Percentiles rank a stretch among this genome's conserved stretches.
Conservation (phyloP, 2,888 invertebrate genomes). For the Rhagonycha fulva region DNA sequence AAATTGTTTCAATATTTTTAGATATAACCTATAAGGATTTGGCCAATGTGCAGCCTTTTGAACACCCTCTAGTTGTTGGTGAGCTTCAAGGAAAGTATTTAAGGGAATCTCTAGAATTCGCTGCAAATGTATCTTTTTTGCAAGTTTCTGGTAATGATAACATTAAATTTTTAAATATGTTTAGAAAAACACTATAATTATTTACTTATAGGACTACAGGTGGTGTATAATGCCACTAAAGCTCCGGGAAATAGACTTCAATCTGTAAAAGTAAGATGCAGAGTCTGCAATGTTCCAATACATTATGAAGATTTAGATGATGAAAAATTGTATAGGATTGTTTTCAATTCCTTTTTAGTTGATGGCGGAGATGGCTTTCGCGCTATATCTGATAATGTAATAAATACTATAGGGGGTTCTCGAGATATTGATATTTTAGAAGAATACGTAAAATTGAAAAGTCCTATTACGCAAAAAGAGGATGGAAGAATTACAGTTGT, state of each 20-base stretch:
- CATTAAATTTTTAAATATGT: neutral
- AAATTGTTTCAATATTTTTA: conserved; percentile 41
- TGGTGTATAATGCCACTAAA: conserved; percentile 64
- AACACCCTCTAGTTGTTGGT: conserved; percentile 66
- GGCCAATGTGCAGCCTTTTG: conserved; percentile 74
- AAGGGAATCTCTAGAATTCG: conserved; percentile 57
- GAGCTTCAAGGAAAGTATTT: conserved; percentile 29
- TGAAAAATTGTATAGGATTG: conserved; percentile 64
- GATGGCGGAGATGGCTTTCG: conserved; percentile 71
- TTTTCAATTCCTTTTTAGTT: conserved; percentile 63
- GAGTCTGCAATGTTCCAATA: conserved; percentile 65
- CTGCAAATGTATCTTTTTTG: conserved; percentile 59
- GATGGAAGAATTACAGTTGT: conserved; percentile 8
- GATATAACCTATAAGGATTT: conserved; percentile 74
- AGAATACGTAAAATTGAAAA: conserved; percentile 58
- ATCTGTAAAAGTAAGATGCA: conserved; percentile 63
- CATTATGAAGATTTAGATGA: conserved; percentile 63
- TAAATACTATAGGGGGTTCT: conserved; percentile 56
- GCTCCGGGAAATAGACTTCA: conserved; percentile 64
- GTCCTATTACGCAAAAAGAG: conserved; percentile 47
- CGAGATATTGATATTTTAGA: conserved; percentile 62
- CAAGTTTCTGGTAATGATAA: conserved; percentile 62
- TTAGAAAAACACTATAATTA: neutral
- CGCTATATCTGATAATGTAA: conserved; percentile 57
- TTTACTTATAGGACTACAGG: conserved; percentile 59